Conservation (phyloP, 2,888 invertebrate genomes). For the Stictocephala bisonia region DNA sequence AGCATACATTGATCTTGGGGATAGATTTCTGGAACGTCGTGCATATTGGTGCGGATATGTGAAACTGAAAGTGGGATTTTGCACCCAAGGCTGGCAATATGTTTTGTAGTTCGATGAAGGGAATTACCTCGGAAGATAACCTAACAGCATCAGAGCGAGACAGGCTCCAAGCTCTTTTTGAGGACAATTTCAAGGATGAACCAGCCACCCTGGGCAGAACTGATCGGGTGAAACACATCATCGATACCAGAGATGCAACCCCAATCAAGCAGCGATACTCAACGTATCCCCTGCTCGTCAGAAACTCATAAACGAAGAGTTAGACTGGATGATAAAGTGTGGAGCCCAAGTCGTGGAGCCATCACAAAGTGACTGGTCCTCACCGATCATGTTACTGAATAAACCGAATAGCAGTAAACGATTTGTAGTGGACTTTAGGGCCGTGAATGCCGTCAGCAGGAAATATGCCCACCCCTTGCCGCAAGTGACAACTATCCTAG, state of each 20-base stretch:
- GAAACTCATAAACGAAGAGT: conserved; percentile 52
- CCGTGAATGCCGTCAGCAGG: too few relatives aligned
- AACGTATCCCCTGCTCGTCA: conserved; percentile 42
- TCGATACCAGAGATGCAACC: conserved; percentile 17
- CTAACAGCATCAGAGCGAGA: not conserved
- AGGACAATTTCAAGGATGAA: not conserved
- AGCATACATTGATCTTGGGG: not conserved
- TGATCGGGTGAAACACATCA: not conserved
- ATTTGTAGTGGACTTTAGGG: too few relatives aligned
- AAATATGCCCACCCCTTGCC: too few relatives aligned
- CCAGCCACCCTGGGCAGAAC: not conserved
- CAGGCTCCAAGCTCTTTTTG: not conserved
- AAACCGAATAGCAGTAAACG: conserved; percentile 54
- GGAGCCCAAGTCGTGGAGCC: conserved; percentile 57
- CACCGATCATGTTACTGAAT: conserved; percentile 55
- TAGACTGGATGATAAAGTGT: conserved; percentile 55
- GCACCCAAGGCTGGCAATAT: not conserved
- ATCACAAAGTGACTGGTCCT: conserved; percentile 56
- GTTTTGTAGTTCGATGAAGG: not conserved
- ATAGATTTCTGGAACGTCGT: not conserved
- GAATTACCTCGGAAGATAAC: not conserved
- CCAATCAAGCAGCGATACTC: conserved; percentile 14
- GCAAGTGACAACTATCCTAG: too few relatives aligned
- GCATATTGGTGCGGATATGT: not conserved
- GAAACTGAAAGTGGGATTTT: not conserved